Conservation (phyloP, 2,888 invertebrate species). For the Drosophila acutilabella region DNA sequence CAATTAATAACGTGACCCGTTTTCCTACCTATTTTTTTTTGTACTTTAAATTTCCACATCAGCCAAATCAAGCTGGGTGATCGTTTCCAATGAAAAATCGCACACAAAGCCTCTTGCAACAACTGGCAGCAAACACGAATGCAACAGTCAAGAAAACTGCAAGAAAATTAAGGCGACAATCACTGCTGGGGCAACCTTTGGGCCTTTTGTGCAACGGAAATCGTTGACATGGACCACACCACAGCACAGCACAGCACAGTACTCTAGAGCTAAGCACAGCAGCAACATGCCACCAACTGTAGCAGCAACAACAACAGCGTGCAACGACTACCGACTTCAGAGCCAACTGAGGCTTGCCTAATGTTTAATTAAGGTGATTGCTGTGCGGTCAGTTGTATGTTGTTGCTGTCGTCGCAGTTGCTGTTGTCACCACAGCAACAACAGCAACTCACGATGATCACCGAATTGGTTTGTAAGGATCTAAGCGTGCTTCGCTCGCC, state of each 20-base stretch:
- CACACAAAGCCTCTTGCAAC: slow-evolving; percentile 72
- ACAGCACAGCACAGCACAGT: slow-evolving; percentile 29
- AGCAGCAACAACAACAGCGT: slow-evolving; percentile 6
- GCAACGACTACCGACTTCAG: slow-evolving; percentile 27
- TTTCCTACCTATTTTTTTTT: slow-evolving; percentile 45
- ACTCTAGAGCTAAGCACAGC: not conserved
- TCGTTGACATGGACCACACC: slow-evolving; percentile 83
- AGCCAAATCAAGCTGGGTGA: slow-evolving; percentile 77
- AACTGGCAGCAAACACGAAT: slow-evolving; percentile 58
- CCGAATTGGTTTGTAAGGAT: slow-evolving; percentile 81
- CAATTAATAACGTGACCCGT: slow-evolving; percentile 81
- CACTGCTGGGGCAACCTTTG: slow-evolving; percentile 76
- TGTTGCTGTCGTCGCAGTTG: slow-evolving; percentile 49
- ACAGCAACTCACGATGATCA: slow-evolving; percentile 76
- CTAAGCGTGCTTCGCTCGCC: slow-evolving; percentile 65
- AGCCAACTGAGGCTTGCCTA: slow-evolving; percentile 76
- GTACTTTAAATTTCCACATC: slow-evolving; percentile 25
- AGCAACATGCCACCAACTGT: slow-evolving; percentile 29
- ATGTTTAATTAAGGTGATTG: slow-evolving; percentile 82
- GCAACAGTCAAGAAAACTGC: slow-evolving; percentile 75
- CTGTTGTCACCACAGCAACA: slow-evolving; percentile 55
- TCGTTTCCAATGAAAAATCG: slow-evolving; percentile 80
- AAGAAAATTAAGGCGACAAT: slow-evolving; percentile 80
- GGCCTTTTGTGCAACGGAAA: slow-evolving; percentile 81
- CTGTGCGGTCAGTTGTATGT: slow-evolving; percentile 76